These are phyloP conservation scores for Aphodius granarius DNA, from an alignment of 2,888 invertebrate species.

Conservation along the genomic window DNA sequence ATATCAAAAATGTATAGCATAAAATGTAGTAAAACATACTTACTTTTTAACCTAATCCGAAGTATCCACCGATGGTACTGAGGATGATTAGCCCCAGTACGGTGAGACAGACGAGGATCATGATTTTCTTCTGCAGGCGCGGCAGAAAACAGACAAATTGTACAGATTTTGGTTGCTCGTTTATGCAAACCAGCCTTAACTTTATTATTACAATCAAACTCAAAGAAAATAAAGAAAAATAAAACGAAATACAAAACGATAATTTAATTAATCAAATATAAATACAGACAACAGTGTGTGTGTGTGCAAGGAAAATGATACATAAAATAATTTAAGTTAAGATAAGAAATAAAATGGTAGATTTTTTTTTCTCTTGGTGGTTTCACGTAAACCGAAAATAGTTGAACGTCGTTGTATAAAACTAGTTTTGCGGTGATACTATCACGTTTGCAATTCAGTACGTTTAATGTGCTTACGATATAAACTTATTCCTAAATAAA, in stretches of 20 bases:
- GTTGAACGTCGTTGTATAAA: neutral
- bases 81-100: constrained; percentile 80
- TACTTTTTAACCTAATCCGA: constrained; percentile 55
- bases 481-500: neutral
- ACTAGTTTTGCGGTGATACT: neutral
- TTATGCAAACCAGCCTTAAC: constrained; percentile 32
- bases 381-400: neutral
- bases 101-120: constrained; percentile 84
- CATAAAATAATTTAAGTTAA: neutral
- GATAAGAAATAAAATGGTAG: neutral
- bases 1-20: neutral
- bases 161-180: constrained; percentile 23
- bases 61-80: constrained; percentile 68
- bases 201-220: constrained; percentile 25
- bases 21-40: constrained; percentile 12
- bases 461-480: neutral
- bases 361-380: neutral
- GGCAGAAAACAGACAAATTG: constrained; percentile 25
- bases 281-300: neutral
- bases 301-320: constrained; percentile 1
- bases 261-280: constrained; percentile 23
- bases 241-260: constrained; percentile 25
- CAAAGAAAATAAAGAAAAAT: constrained; percentile 15
- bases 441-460: neutral
- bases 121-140: constrained; percentile 45